Percentiles rank a stretch among this genome's conserved stretches.
Conservation (phyloP, 2,888 invertebrate species). For the Ornithoptera priamus region DNA sequence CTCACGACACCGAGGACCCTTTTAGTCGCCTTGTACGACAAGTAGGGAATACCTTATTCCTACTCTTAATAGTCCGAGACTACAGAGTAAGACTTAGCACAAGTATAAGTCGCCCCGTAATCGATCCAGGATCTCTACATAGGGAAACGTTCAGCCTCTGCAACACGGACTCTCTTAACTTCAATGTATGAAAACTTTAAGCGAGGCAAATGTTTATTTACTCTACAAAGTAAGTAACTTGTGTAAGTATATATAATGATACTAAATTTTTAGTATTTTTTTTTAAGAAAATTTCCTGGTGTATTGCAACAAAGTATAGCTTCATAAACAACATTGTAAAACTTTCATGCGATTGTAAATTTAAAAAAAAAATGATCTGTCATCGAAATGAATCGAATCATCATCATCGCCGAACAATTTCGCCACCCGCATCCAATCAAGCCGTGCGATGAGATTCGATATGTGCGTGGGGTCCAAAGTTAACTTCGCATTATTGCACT, state of each 20-base stretch:
- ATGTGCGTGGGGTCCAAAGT: constrained; percentile 42
- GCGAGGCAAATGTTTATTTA: no score
- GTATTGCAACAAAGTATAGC: not conserved
- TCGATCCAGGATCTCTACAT: no score
- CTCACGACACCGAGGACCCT: no score
- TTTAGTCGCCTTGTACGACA: no score
- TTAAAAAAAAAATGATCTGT: constrained; percentile 64
- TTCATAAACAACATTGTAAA: constrained; percentile 7
- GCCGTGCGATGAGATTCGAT: constrained; percentile 70
- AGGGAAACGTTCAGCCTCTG: no score
- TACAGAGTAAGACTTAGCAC: no score
- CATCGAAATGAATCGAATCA: constrained; percentile 75
- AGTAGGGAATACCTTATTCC: no score
- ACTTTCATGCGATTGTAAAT: constrained; percentile 36
- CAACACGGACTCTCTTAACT: no score
- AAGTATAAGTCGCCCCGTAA: no score
- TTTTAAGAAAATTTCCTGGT: not conserved
- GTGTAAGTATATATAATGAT: not conserved
- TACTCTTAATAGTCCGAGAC: no score
- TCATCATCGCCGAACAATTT: constrained; percentile 67
- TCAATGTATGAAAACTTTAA: no score
- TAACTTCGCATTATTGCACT: not conserved
- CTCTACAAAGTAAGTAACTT: no score
- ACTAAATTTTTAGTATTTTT: not conserved
- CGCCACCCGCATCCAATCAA: constrained; percentile 78